Percentiles rank a stretch among this genome's conserved stretches.
Evolutionary conservation across 1,140 invertebrate species (phyloP).

Genomic region (Akabosia matsudoensis): DNA sequence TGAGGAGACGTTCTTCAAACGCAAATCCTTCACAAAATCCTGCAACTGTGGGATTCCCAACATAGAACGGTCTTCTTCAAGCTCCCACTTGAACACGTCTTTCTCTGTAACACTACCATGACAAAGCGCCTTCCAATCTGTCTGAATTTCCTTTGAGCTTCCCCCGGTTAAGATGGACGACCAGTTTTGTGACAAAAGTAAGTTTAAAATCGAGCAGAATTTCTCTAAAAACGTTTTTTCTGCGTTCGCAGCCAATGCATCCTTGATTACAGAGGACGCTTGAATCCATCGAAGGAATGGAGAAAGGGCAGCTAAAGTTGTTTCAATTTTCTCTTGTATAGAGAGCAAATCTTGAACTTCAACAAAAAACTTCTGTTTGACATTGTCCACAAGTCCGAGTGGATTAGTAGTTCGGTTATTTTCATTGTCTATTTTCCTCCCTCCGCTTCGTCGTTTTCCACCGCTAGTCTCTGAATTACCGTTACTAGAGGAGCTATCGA

Average conservation of each 20-base stretch:
- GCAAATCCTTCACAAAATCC: constrained; percentile 14
- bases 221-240: constrained; percentile 39
- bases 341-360: constrained; percentile 33
- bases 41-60: constrained; percentile 35
- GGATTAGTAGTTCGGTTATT: background rate
- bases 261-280: constrained; percentile 33
- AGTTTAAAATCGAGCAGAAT: constrained; percentile 37
- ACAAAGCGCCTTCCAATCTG: constrained; percentile 29
- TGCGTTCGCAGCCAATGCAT: constrained; percentile 40
- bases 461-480: constrained; percentile 8
- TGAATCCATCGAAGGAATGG: constrained; percentile 45
- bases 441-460: background rate
- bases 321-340: constrained; percentile 33
- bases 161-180: background rate
- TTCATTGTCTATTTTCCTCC: background rate
- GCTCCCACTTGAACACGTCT: constrained; percentile 28
- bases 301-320: constrained; percentile 34
- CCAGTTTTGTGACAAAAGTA: constrained; percentile 40
- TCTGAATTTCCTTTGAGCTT: constrained; percentile 28
- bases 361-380: constrained; percentile 17
- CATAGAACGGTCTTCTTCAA: constrained; percentile 42
- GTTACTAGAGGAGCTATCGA: constrained; percentile 17
- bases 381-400: background rate
- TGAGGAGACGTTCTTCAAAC: background rate
- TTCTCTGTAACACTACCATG: background rate